A percentile compares a stretch with the other conserved stretches of the same genome.
Evolutionary conservation across 2,888 invertebrate species (phyloP).

Genomic region (Apodemia hepburni): DNA sequence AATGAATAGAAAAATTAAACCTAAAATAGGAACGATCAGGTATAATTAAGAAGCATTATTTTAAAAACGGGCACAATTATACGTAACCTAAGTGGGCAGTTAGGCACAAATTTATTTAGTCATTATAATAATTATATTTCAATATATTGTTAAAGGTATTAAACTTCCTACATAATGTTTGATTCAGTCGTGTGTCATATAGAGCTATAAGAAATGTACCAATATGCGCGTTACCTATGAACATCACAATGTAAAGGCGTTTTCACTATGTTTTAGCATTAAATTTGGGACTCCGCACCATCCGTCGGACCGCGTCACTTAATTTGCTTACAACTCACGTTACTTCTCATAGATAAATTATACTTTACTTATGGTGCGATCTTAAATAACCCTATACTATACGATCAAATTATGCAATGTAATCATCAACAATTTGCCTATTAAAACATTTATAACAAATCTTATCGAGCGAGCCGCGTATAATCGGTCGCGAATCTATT

Average conservation of each 20-base stretch:
- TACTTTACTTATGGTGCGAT: slow-evolving; percentile 78
- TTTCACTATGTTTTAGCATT: slow-evolving; percentile 61
- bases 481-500: slow-evolving; percentile 42
- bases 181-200: slow-evolving; percentile 62
- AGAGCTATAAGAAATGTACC: slow-evolving; percentile 71
- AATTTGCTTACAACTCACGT: slow-evolving; percentile 67
- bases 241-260: slow-evolving; percentile 73
- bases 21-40: slow-evolving; percentile 70
- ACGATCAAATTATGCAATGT: slow-evolving; percentile 74
- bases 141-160: slow-evolving; percentile 21
- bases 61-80: slow-evolving; percentile 49
- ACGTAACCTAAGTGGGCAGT: slow-evolving; percentile 66
- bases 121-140: slow-evolving; percentile 54
- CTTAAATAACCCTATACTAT: slow-evolving; percentile 79
- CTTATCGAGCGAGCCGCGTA: slow-evolving; percentile 45
- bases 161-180: slow-evolving; percentile 57
- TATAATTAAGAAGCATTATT: slow-evolving; percentile 38
- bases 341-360: slow-evolving; percentile 75
- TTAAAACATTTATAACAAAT: slow-evolving; percentile 71
- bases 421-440: slow-evolving; percentile 71
- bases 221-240: slow-evolving; percentile 68
- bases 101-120: slow-evolving; percentile 50
- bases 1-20: slow-evolving; percentile 71
- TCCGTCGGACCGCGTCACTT: slow-evolving; percentile 67
- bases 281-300: slow-evolving; percentile 69